Base-by-base conservation (phyloP, 2,797 vertebrate genomes). In the Micromesistius poutassou region DNA sequence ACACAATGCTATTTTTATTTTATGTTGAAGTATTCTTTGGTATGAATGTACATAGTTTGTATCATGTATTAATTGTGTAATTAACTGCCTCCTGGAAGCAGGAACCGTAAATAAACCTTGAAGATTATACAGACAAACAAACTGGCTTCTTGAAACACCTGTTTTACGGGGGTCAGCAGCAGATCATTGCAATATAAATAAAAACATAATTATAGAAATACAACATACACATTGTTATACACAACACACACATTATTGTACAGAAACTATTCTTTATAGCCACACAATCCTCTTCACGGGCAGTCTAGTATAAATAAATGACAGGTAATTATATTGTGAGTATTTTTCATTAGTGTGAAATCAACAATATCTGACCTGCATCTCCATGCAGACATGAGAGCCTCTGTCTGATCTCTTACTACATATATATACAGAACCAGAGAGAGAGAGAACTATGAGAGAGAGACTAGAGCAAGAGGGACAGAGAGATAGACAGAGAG, bases 1-100 rank as follows among this genome's bases (percentile, higher is more conserved):
- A 91, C 90, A 93, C 93, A 91, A 93, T 92, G 93, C 88, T 93
- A 93, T 94, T 94, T 94, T 94, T 92, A 92, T 94, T 95, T 94
- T 93, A 92, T 89, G 93, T 94, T 94, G 90, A 93, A 91, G 91
- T 94, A 94, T 93, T 92, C 91, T 94, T 94, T 93, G 92, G 92
- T 94, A 94, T 92, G 93, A 91, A 91, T 95, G 94, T 95, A 95
- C 91, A 95, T 95, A 94, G 85, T 95, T 95, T 94, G 92, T 94
- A 95, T 94, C 89, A 89, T 89, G 92, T 94, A 93, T 94, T 94
- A 92, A 94, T 93, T 93, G 93, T 94, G 94, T 94, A 93, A 94
- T 94, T 93, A 94, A 94, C 93, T 94, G 90, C 93, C 93, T 93
- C 93, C 90, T 91, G 92, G 92, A 94, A 90, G 91, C 92, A 91